Conservation (phyloP, 1,140 invertebrate genomes). For the Halyomorpha halys region DNA sequence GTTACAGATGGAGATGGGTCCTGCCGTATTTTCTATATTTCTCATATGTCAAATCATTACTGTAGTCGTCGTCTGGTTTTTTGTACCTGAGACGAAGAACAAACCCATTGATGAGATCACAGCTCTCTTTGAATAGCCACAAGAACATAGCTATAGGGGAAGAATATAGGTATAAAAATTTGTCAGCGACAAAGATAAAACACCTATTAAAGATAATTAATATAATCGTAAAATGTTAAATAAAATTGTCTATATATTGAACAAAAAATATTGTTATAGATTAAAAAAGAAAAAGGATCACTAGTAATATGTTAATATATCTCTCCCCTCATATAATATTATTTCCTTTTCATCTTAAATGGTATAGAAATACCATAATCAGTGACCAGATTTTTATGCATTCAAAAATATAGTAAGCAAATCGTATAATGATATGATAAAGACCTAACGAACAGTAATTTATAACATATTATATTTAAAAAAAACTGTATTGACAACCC, state of each 20-base stretch:
- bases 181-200: not conserved
- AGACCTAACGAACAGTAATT: too few species aligned
- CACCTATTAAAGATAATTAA: not conserved
- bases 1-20: conserved; percentile 17
- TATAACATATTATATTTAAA: too few species aligned
- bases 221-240: not conserved
- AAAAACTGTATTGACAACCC: too few species aligned
- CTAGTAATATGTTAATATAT: not conserved
- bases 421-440: too few species aligned
- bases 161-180: not conserved
- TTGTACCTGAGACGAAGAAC: conserved; percentile 24
- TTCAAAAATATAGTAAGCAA: too few species aligned
- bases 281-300: not conserved
- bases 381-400: too few species aligned
- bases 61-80: conserved; percentile 7
- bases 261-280: not conserved
- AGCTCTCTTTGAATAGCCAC: conserved; percentile 21
- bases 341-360: too few species aligned
- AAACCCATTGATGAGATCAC: conserved; percentile 16
- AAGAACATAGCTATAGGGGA: conserved; percentile 11
- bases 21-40: conserved; percentile 21
- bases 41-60: conserved; percentile 9
- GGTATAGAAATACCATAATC: too few species aligned
- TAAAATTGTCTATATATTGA: not conserved
- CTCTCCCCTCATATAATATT: too few species aligned